Percentiles rank a stretch among this genome's conserved stretches.
Conservation (phyloP, 2,113 vertebrate genomes). For the Delphinapterus leucas region DNA sequence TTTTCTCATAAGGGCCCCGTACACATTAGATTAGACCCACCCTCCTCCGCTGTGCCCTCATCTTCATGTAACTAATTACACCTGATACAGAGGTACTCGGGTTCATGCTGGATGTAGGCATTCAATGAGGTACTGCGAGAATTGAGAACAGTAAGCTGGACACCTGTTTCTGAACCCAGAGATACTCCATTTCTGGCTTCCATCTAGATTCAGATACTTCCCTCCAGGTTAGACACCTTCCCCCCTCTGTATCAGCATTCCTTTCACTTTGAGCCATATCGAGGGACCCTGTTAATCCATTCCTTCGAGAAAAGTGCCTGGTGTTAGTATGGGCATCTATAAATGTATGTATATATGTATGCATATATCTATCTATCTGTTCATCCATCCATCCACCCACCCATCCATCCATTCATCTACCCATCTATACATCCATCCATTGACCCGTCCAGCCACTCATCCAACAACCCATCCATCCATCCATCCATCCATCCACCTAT, state of each 20-base stretch:
- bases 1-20: neutral
- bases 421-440: no score
- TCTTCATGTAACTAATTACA: neutral
- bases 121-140: neutral
- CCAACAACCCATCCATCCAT: neutral
- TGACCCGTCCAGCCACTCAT: neutral
- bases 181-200: neutral
- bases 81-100: neutral
- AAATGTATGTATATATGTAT: neutral
- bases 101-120: neutral
- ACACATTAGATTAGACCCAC: rapidly evolving
- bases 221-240: no score
- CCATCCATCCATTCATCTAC: no score
- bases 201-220: neutral
- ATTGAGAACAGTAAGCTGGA: neutral
- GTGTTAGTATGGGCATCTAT: neutral
- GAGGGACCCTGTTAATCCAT: neutral
- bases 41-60: neutral
- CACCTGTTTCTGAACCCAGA: neutral
- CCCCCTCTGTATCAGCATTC: rapidly evolving
- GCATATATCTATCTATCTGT: no score
- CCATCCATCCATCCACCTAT: neutral
- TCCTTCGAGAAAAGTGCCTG: neutral
- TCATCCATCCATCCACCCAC: neutral
- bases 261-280: neutral